These are phyloP conservation scores for Microplitis deprimator DNA, from an alignment of 2,888 invertebrate species.

Conservation along the genomic window DNA sequence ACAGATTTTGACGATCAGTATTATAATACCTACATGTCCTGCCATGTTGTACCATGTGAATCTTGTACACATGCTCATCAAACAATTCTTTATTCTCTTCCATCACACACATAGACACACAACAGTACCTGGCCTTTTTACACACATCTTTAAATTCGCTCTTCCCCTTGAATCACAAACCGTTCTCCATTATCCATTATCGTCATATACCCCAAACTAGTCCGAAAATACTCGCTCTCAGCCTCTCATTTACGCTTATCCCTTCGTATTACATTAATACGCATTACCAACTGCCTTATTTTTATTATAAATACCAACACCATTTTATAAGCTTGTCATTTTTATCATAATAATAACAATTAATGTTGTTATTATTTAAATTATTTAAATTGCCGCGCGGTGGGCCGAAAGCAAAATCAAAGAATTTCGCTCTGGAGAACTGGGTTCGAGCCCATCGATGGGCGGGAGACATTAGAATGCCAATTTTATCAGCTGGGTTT, in stretches of 20 bases:
- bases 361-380: slow-evolving; percentile 62
- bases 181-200: slow-evolving; percentile 26
- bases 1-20: slow-evolving; percentile 54
- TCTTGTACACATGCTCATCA: slow-evolving; percentile 25
- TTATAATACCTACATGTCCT: slow-evolving; percentile 39
- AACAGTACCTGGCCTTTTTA: not conserved
- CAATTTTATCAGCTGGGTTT: too few species aligned
- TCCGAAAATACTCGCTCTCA: slow-evolving; percentile 11
- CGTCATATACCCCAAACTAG: slow-evolving; percentile 8
- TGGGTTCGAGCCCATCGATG: too few species aligned
- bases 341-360: slow-evolving; percentile 65
- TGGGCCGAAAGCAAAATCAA: too few species aligned
- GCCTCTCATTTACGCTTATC: not conserved
- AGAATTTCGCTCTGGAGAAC: too few species aligned
- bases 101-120: slow-evolving; percentile 44
- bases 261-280: slow-evolving; percentile 52
- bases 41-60: slow-evolving; percentile 18
- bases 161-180: slow-evolving; percentile 8
- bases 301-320: slow-evolving; percentile 64
- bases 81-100: slow-evolving; percentile 24
- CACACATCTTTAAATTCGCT: not conserved
- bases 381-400: too few species aligned
- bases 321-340: slow-evolving; percentile 56
- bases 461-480: too few species aligned
- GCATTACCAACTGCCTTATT: slow-evolving; percentile 68